Evolutionary conservation across 2,797 vertebrate genomes (phyloP).

Genomic region (Argentina silus): DNA sequence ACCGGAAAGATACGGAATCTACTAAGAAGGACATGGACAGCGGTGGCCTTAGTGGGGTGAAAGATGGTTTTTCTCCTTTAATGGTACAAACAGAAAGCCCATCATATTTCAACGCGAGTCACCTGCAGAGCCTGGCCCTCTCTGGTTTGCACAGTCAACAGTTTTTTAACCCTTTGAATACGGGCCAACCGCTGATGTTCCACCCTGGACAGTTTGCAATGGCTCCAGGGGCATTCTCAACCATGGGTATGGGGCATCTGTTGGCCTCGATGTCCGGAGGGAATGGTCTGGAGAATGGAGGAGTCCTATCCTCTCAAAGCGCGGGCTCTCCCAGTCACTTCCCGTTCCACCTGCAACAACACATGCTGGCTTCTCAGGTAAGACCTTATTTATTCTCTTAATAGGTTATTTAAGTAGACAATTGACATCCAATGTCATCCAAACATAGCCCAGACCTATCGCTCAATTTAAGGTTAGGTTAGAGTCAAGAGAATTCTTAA

Average conservation of each 20-base stretch:
- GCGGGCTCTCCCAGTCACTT: slow-evolving; percentile 79
- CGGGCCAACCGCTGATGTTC: slow-evolving; percentile 82
- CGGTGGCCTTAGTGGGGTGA: slow-evolving; percentile 61
- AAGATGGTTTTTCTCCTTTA: slow-evolving; percentile 77
- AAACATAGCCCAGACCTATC: no score
- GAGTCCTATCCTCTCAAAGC: slow-evolving; percentile 77
- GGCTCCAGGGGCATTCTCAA: slow-evolving; percentile 80
- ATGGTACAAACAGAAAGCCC: slow-evolving; percentile 78
- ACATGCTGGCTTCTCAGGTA: slow-evolving; percentile 93
- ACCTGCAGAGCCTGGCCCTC: slow-evolving; percentile 82
- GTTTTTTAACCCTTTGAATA: slow-evolving; percentile 80
- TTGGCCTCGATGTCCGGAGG: slow-evolving; percentile 82
- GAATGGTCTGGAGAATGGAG: slow-evolving; percentile 79
- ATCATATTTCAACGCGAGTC: slow-evolving; percentile 69
- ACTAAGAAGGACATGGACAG: slow-evolving; percentile 60
- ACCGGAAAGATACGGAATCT: slow-evolving; percentile 61
- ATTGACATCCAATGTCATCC: no score
- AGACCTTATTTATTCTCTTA: not conserved
- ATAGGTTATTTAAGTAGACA: no score
- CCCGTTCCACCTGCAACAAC: slow-evolving; percentile 87
- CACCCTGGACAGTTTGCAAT: slow-evolving; percentile 84
- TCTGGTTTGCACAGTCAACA: slow-evolving; percentile 80
- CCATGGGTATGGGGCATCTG: slow-evolving; percentile 81
- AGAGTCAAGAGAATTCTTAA: no score
- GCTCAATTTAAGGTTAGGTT: no score